A percentile compares a stretch with the other conserved stretches of the same genome.
These are phyloP conservation scores for Lasiurus cinereus DNA, from an alignment of 2,113 vertebrate species.

Conservation along the genomic window DNA sequence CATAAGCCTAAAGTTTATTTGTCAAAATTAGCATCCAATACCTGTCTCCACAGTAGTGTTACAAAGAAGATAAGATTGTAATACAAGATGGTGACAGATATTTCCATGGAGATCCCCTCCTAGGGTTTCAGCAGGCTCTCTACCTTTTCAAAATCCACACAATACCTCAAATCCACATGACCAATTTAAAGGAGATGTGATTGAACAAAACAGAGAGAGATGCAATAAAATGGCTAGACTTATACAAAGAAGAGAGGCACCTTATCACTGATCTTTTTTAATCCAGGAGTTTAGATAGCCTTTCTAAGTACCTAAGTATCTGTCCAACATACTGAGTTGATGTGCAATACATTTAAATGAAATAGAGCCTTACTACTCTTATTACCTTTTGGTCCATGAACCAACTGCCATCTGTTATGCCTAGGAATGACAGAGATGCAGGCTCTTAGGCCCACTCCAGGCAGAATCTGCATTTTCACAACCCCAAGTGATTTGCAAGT, in stretches of 20 bases:
- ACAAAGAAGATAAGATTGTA: conserved; percentile 33
- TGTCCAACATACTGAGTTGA: neutral
- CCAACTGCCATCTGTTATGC: neutral
- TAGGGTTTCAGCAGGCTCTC: conserved; percentile 33
- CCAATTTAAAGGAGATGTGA: neutral
- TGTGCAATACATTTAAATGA: neutral
- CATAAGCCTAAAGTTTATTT: neutral
- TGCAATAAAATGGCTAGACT: conserved; percentile 5
- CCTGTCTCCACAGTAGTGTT: conserved; percentile 10
- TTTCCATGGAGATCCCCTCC: conserved; percentile 13
- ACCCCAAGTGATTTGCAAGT: neutral
- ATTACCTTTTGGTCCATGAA: neutral
- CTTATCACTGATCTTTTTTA: neutral
- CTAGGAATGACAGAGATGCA: neutral
- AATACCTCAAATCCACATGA: neutral
- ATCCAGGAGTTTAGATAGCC: conserved; percentile 2
- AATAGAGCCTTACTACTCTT: neutral
- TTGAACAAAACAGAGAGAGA: neutral
- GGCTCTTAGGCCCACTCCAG: too few species aligned
- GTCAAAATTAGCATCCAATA: conserved; percentile 58
- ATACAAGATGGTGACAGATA: neutral
- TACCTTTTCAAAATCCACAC: conserved; percentile 41
- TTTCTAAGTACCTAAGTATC: conserved; percentile 17
- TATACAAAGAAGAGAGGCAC: neutral
- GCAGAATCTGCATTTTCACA: neutral